Base-by-base conservation (phyloP, 2,888 invertebrate species). In the Zygothrica quintamaculata region DNA sequence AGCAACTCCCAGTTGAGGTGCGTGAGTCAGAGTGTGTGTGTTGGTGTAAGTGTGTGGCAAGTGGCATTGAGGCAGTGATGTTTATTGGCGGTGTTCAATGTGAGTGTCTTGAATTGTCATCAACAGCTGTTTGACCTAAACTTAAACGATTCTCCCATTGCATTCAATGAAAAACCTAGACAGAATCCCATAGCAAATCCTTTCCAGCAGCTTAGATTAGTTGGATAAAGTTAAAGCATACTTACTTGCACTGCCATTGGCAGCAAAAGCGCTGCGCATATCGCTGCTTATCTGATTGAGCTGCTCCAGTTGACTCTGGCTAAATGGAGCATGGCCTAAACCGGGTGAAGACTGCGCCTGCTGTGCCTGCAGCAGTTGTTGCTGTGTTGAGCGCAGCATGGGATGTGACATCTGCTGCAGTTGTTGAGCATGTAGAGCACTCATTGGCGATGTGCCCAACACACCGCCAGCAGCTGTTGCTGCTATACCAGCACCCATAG, bases 181-280 rank as follows among this genome's bases (percentile, higher is more conserved):
- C 18, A 22, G 18, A 22, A 22, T n/a, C n/a, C n/a, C 18, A 3
- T 22, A 22, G 2, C 11, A 18, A 3, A 39, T 25, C 47, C 7
- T 4, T 3, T 8, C 8, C 11, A 11, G 16, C 18, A 9, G 40
- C 11, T 3, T 43, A 12, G 13, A 43, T 26, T n/a, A n/a, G 9
- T n/a, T 62, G 52, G 42, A 26, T 29, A n/a, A 12, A 61, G 22
- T 31, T 22, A 33, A 37, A 43, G 31, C 9, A n/a, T 78, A 90
- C 91, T 90, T 73, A 91, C 91, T 90, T 84, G 89, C 82, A 78
- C 88, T 88, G 71, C 90, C 89, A 61, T 90, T 91, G 65, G 87
- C 77, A 58, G 76, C 80, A 48, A 89, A 89, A 52, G 87, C 79
- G 58, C 85, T 88, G 64, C 78, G 89, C 80, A 89, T 85, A 62